Evolutionary conservation across 2,113 vertebrate species (phyloP).

Genomic region (Proterorhinus semilunaris): DNA sequence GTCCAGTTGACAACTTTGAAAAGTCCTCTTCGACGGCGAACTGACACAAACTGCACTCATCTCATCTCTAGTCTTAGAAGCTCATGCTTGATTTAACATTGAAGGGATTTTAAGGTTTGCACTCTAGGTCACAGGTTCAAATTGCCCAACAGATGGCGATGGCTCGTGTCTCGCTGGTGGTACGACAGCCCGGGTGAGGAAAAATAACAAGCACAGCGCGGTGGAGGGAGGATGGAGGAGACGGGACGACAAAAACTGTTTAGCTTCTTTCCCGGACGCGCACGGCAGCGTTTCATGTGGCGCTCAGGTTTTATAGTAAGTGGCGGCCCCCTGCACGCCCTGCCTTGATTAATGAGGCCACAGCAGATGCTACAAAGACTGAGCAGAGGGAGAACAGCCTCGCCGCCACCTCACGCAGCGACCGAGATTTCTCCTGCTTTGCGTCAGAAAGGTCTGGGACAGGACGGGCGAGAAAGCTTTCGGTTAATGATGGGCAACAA

Average conservation of each 20-base stretch:
- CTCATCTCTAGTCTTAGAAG: too few species aligned
- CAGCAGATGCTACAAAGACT: conserved; percentile 60
- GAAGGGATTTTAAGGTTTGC: conserved; percentile 46
- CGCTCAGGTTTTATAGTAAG: conserved; percentile 54
- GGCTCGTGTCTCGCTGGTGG: conserved; percentile 20
- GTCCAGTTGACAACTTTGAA: too few species aligned
- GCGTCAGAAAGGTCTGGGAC: conserved; percentile 46
- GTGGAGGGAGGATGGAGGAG: conserved; percentile 32
- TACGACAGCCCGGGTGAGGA: conserved; percentile 27
- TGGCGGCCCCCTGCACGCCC: conserved; percentile 55
- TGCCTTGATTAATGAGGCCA: conserved; percentile 65
- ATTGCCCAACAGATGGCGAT: conserved; percentile 54
- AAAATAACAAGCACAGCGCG: conserved; percentile 46
- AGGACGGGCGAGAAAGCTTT: neutral
- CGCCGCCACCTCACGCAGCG: conserved; percentile 29
- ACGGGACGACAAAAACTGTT: conserved; percentile 39
- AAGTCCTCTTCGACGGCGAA: too few species aligned
- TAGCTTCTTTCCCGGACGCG: conserved; percentile 33
- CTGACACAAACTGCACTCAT: too few species aligned
- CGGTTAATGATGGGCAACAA: neutral
- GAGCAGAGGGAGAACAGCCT: conserved; percentile 37
- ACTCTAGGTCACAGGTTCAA: conserved; percentile 40
- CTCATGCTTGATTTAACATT: too few species aligned
- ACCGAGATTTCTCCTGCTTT: conserved; percentile 55
- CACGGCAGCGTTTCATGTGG: conserved; percentile 36